A percentile compares a stretch with the other conserved stretches of the same genome.
Conservation (phyloP, 2,888 invertebrate species). For the Trichogramma evanescens region DNA sequence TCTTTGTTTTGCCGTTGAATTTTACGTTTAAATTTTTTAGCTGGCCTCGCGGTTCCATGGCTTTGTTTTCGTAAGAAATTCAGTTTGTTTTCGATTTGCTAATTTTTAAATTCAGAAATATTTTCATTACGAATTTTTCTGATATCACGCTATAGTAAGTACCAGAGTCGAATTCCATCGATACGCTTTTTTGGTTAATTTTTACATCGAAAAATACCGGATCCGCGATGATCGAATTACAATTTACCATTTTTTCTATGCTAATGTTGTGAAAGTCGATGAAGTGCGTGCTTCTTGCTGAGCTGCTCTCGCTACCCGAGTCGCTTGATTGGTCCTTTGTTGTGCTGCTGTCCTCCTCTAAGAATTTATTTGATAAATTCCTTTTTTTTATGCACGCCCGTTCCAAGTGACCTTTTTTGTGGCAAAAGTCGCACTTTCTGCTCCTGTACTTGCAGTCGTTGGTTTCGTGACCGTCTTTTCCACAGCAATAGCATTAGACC, state of each 20-base stretch:
- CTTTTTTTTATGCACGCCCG: slow-evolving; percentile 16
- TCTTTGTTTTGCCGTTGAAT: too few relatives aligned
- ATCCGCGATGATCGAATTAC: not conserved
- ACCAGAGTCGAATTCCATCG: slow-evolving; percentile 24
- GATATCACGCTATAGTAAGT: slow-evolving; percentile 17
- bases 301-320: not conserved
- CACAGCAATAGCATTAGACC: slow-evolving; percentile 17
- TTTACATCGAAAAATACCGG: slow-evolving; percentile 5
- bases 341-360: slow-evolving; percentile 10
- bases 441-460: slow-evolving; percentile 11
- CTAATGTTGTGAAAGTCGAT: not conserved
- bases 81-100: too few relatives aligned
- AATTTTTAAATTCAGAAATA: too few relatives aligned
- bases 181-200: slow-evolving; percentile 1
- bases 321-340: too few relatives aligned
- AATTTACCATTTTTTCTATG: slow-evolving; percentile 1
- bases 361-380: slow-evolving; percentile 11
- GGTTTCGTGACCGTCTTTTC: slow-evolving; percentile 8
- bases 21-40: too few relatives aligned
- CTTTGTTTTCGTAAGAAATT: too few relatives aligned
- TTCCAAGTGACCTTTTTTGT: slow-evolving; percentile 17
- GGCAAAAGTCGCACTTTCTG: slow-evolving; percentile 14
- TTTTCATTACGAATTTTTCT: slow-evolving; percentile 6
- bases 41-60: too few relatives aligned
- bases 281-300: not conserved